These are phyloP conservation scores for Dipodomys spectabilis DNA, from an alignment of 2,113 vertebrate species.

Conservation along the genomic window DNA sequence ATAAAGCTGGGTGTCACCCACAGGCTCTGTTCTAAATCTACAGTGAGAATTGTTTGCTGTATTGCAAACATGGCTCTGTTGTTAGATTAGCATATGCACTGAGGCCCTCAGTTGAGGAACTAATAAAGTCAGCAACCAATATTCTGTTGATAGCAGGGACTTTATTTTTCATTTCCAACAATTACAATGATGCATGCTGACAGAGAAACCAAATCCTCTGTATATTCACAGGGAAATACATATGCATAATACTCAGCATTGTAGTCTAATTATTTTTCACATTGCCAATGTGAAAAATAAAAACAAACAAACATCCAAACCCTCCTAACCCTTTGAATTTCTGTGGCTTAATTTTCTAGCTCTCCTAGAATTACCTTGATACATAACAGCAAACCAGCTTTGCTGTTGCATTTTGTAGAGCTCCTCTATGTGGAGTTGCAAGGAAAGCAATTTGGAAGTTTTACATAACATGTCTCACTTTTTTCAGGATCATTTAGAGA, in stretches of 20 bases:
- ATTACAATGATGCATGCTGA: conserved; percentile 78
- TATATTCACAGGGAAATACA: conserved; percentile 81
- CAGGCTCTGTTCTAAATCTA: background rate
- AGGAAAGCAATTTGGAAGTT: conserved; percentile 54
- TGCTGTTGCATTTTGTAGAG: conserved; percentile 62
- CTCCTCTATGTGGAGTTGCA: conserved; percentile 3
- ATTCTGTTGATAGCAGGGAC: conserved; percentile 76
- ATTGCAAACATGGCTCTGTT: conserved; percentile 76
- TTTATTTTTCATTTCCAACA: conserved; percentile 84
- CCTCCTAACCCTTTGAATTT: conserved; percentile 63
- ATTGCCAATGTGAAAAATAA: conserved; percentile 71
- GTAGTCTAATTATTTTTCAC: conserved; percentile 83
- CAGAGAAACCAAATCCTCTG: conserved; percentile 75
- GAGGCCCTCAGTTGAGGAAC: conserved; percentile 77
- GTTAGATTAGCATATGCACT: conserved; percentile 83
- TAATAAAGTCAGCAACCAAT: conserved; percentile 83
- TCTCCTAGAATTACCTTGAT: background rate
- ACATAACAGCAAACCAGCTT: conserved; percentile 67
- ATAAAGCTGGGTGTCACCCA: conserved; percentile 21
- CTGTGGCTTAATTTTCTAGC: conserved; percentile 50
- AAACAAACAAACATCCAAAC: conserved; percentile 65
- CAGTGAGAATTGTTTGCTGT: conserved; percentile 67
- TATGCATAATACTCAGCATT: conserved; percentile 61
- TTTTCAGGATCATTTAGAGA: conserved; percentile 37
- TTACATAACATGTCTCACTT: background rate